Percentiles rank a stretch among this genome's conserved stretches.
phyloP scores from a whole-genome alignment of 2,888 invertebrate species.

The Poecilobothrus nobilitatus region DNA sequence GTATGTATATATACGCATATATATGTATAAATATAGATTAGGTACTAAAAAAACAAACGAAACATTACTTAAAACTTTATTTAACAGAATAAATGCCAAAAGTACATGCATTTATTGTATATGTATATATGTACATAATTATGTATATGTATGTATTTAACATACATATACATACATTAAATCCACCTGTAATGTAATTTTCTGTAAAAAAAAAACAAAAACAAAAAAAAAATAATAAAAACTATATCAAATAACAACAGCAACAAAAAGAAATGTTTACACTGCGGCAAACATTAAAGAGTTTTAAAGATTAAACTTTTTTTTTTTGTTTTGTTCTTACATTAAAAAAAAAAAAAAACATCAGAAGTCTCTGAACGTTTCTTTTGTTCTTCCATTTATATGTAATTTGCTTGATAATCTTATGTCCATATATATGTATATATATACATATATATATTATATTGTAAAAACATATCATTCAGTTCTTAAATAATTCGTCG shows the following conservation, averaged over 20 bases:
- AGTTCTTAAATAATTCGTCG: too few relatives aligned
- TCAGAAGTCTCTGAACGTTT: not conserved
- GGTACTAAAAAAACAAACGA: too few relatives aligned
- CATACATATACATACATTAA: not conserved
- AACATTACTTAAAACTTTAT: too few relatives aligned
- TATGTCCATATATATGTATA: not conserved
- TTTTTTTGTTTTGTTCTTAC: too few relatives aligned
- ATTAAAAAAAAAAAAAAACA: too few relatives aligned
- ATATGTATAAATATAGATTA: too few relatives aligned
- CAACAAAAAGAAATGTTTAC: not conserved
- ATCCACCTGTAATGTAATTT: constrained; percentile 4
- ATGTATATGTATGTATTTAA: too few relatives aligned
- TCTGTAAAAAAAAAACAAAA: not conserved
- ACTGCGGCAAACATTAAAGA: not conserved
- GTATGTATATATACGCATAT: too few relatives aligned
- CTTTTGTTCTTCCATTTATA: not conserved
- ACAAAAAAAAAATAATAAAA: not conserved
- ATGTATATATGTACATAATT: too few relatives aligned
- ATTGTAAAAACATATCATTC: too few relatives aligned
- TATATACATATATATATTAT: too few relatives aligned
- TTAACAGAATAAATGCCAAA: not conserved
- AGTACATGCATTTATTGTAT: not conserved
- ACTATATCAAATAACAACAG: too few relatives aligned
- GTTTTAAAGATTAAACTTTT: not conserved
- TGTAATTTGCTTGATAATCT: not conserved